Base-by-base conservation (phyloP, 1,140 invertebrate genomes). In the Eciton burchellii region DNA sequence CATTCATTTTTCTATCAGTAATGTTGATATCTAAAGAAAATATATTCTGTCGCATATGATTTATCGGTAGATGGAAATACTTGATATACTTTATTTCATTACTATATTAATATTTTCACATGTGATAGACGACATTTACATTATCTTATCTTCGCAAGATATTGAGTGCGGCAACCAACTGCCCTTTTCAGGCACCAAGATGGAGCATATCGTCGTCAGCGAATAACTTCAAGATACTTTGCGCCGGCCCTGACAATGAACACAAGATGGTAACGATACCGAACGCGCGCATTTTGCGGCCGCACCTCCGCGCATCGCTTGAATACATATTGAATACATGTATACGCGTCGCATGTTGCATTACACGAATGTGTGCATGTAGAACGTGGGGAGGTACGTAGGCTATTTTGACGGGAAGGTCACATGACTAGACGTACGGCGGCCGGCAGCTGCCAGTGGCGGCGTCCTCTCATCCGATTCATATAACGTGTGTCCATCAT, bases 401-500 rank as follows among this genome's bases (percentile, higher is more conserved):
- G 94, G 95, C 95, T 96, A 96, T 96, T 96, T 96, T 96, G 95
- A 96, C 95, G 95, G 95, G 96, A 95, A 96, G 95, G 95, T 96
- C 95, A 95, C 91, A 92, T 93, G 92, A 93, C 92, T 93, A 93
- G 92, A 93, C 92, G 89, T 89, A 91, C 89, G 90, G 91, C 90
- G 89, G 90, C 72, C 49, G 60, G 54, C 77, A 63, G 11, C 72
- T 35, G 59, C 16, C 47, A 1, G 4, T 35, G 14, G 19, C 19
- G 35, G 35, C 35, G 35, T 35, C 6, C 35, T 35, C 35, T 35
- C 35, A 54, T 41, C 63, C 59, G 41, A 63, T 52, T 76, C 71
- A 56, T 35, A 54, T 24, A 52, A 68, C 60, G 21, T 65, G 70
- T 43, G 57, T 6, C 60, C 56, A 24, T 66, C 24, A 14, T 49